These are phyloP conservation scores for Lasiurus borealis DNA, from an alignment of 2,113 vertebrate genomes.

Conservation along the genomic window DNA sequence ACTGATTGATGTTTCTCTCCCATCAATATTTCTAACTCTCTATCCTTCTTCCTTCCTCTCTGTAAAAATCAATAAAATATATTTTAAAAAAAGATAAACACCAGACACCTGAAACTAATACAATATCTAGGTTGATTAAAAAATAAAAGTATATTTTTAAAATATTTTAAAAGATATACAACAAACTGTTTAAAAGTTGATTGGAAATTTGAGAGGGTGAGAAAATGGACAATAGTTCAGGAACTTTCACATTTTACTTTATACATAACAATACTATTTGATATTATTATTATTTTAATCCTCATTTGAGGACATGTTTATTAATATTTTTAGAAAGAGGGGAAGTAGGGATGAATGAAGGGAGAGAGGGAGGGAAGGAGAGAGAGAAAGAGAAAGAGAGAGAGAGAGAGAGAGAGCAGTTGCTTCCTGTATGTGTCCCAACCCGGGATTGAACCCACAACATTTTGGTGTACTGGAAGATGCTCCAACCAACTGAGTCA, in stretches of 20 bases:
- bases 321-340: neutral
- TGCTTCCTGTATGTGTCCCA: neutral
- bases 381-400: neutral
- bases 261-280: neutral
- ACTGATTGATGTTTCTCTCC: no score
- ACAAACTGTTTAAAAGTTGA: neutral
- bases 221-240: neutral
- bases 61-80: no score
- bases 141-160: neutral
- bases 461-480: neutral
- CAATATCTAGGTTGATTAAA: neutral
- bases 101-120: neutral
- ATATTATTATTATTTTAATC: neutral
- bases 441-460: neutral
- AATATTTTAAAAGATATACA: neutral
- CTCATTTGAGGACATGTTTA: neutral
- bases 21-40: no score
- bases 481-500: neutral
- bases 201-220: neutral
- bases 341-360: neutral
- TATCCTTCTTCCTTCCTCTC: no score
- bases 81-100: neutral
- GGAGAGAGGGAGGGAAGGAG: neutral
- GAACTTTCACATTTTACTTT: conserved; percentile 5
- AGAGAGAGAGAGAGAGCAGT: no score